Base-by-base conservation (phyloP, 2,888 invertebrate species). In the Acronicta psi region DNA sequence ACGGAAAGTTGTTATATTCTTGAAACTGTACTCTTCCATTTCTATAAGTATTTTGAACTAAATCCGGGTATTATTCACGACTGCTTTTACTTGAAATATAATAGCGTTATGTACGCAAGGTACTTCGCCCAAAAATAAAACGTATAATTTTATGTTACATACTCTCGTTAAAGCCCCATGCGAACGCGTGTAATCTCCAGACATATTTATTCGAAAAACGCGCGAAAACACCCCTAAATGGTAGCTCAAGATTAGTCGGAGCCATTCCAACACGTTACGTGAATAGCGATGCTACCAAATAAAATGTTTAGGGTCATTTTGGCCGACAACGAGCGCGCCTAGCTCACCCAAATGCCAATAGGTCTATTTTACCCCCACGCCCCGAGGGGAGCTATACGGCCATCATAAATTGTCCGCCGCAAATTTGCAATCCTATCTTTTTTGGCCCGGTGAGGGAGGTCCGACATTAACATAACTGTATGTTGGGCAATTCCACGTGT, bases 391-490 rank as follows among this genome's bases (percentile, higher is more conserved):
- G 85, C 83, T 85, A 84, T 87, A 90, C 83, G 85, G 88, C 82
- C 83, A 87, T 90, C 93, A 90, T 94, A 94, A 94, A 94, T 93
- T 94, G 91, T 90, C 90, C 86, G 89, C 91, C 89, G 88, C 92
- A 92, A 94, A 94, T 94, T 94, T 93, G 94, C 93, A 94, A 94
- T 93, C 91, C 89, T 92, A 91, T 93, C 91, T 93, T 88, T 87
- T 89, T 88, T 80, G 84, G 87, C 85, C 87, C 87, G 85, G 87
- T 88, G 86, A 89, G 91, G 92, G 91, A 86, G 89, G 84, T 78
- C 79, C 75, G 57, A 82, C 89, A 91, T 93, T 93, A 93, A 91
- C 93, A 93, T 94, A 93, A 93, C 91, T 89, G 89, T 90, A 88
- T 86, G 88, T 86, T 84, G 85, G 85, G 87, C 86, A 86, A 88